Evolutionary conservation across 2,797 vertebrate species (phyloP).

Genomic region (Heliangelus exortis): DNA sequence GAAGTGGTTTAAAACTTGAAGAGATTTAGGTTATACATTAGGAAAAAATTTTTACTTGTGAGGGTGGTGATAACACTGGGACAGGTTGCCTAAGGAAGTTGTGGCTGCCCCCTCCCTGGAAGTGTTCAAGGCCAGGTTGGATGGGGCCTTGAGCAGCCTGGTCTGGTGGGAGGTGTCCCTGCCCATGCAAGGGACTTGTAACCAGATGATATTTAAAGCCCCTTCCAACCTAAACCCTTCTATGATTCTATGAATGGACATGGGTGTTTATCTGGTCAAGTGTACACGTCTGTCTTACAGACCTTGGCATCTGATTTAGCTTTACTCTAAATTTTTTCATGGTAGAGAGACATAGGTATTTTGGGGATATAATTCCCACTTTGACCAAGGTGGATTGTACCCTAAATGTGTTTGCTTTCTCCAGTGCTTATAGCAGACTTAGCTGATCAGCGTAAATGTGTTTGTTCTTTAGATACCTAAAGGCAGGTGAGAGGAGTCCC

Average conservation of each 20-base stretch:
- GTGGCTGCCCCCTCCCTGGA: too few species aligned
- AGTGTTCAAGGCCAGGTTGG: too few species aligned
- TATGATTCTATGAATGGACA: neutral
- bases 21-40: too few species aligned
- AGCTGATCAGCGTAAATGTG: neutral
- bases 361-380: neutral
- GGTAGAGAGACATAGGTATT: neutral
- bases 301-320: neutral
- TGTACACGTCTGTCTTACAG: neutral
- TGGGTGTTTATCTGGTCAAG: neutral
- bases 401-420: neutral
- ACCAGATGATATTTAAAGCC: too few species aligned
- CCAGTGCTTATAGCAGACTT: neutral
- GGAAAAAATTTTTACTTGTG: too few species aligned
- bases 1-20: too few species aligned
- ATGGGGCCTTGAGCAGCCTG: too few species aligned
- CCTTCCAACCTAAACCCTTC: too few species aligned
- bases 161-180: too few species aligned
- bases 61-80: too few species aligned
- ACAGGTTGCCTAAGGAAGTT: too few species aligned
- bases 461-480: neutral
- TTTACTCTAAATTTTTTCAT: neutral
- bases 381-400: neutral
- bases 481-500: neutral
- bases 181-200: too few species aligned